Evolutionary conservation across 2,113 vertebrate genomes (phyloP).

Genomic region (Antidorcas marsupialis): DNA sequence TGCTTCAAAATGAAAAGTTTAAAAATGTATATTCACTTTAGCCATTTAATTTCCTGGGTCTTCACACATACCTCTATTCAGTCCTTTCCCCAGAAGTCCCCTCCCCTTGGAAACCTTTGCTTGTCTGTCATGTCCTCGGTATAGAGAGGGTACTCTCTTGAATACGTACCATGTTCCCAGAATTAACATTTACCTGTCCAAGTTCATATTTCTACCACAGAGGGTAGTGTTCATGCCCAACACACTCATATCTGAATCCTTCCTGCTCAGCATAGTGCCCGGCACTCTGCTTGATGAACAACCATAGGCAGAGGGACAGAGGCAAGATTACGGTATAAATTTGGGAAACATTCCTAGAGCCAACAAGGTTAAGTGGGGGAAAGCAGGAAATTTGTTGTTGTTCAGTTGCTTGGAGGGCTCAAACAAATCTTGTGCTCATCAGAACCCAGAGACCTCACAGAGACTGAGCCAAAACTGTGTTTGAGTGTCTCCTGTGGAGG

Average conservation of each 20-base stretch:
- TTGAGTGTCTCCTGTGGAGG: background rate
- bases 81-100: background rate
- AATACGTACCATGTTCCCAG: background rate
- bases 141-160: background rate
- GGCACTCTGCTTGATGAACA: background rate
- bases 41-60: background rate
- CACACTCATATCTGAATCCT: too few species aligned
- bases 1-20: background rate
- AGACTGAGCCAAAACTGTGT: background rate
- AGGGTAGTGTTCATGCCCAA: background rate
- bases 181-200: background rate
- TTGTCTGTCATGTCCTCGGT: background rate
- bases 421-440: background rate
- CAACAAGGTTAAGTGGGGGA: background rate
- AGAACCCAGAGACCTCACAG: background rate
- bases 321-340: background rate
- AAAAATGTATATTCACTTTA: background rate
- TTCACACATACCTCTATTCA: background rate
- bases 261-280: background rate
- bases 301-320: background rate
- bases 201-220: background rate
- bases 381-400: background rate
- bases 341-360: background rate
- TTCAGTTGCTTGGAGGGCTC: background rate
- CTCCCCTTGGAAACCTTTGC: background rate